Base-by-base conservation (phyloP, 2,888 invertebrate genomes). In the Drosophila glabriapex region DNA sequence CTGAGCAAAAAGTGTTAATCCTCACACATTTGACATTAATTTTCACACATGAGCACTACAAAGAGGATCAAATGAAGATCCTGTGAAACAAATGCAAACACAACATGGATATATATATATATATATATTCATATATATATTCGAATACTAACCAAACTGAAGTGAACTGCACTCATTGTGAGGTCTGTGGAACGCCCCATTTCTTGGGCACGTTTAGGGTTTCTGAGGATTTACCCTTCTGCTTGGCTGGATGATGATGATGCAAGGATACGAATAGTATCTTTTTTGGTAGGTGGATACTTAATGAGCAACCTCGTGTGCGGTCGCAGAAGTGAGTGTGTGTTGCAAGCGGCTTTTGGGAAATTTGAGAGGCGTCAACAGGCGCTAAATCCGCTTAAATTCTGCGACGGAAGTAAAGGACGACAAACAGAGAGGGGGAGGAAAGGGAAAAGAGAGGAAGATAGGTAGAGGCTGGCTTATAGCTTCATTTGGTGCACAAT, bases 351-450 rank as follows among this genome's bases (percentile, higher is more conserved):
- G 70, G 63, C 64, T 75, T 70, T 68, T 43, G 31, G 76, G 92
- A 91, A 91, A 91, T 84, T 87, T 69, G 91, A 88, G 91, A 91
- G 91, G 92, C 91, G 92, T 92, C 92, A 91, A 91, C 92, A 91
- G 83, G 83, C 84, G 83, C 80, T 85, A 91, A 91, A 91, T 84
- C 91, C 89, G 91, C 92, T 91, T 92, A 91, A 85, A 64, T 72
- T 49, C 54, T 78, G 61, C 63, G 73, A 65, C 77, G 84, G 89
- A 81, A 85, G 83, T 91, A 41, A 46, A 54, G 74, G 37, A 50
- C 39, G 3, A 19, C n/a, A 39, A 50, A 29, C n/a, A 22, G 55
- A 37, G 19, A 3, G 29, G 28, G 7, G 12, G 4, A 22, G 29
- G 2, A 16, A 33, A 33, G 14, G 14, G 19, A 12, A 35, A 5